These are phyloP conservation scores for Mesoclemmys tuberculata DNA, from an alignment of 2,113 vertebrate genomes.

Conservation along the genomic window DNA sequence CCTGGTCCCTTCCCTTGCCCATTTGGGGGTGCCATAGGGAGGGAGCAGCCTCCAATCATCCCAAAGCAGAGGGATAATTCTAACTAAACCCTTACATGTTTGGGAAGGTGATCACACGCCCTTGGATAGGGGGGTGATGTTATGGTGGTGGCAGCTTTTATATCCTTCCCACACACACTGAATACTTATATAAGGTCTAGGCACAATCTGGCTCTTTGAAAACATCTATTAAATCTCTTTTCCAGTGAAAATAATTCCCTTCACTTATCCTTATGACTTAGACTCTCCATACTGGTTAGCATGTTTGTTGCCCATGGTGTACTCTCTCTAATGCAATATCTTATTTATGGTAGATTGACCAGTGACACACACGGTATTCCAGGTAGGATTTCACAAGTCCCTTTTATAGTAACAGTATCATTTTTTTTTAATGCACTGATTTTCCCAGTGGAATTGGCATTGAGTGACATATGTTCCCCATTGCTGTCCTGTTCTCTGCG, in stretches of 20 bases:
- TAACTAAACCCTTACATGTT: neutral
- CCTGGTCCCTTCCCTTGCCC: neutral
- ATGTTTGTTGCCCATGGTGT: neutral
- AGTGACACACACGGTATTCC: accelerated
- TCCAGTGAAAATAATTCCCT: neutral
- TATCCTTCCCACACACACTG: neutral
- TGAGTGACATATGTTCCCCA: neutral
- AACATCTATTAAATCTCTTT: neutral
- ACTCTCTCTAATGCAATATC: neutral
- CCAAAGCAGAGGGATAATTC: neutral
- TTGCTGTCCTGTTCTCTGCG: accelerated
- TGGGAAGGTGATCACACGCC: neutral
- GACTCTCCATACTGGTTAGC: neutral
- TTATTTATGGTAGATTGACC: neutral
- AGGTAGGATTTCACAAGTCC: neutral
- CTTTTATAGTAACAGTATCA: accelerated
- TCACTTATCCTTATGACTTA: neutral
- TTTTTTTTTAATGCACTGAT: accelerated
- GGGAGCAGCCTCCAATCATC: neutral
- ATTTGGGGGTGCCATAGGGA: neutral
- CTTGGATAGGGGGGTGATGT: neutral
- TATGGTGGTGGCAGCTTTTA: neutral
- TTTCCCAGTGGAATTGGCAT: neutral
- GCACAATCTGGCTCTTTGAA: neutral
- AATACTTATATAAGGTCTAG: neutral